Base-by-base conservation (phyloP, 2,113 vertebrate species). In the Chaenocephalus aceratus region DNA sequence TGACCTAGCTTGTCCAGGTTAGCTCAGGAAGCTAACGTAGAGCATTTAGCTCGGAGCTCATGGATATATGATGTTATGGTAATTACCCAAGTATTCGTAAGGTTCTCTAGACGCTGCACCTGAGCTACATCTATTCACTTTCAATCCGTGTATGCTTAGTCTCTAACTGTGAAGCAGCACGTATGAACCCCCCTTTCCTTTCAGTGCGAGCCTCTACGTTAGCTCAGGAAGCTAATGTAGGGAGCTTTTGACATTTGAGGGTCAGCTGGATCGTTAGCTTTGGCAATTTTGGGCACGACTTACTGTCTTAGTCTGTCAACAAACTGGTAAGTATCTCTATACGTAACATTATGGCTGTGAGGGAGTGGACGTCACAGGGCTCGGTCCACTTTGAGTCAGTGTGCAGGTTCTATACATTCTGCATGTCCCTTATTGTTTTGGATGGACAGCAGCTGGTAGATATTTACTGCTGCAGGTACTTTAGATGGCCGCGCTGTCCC, bases 321-420 rank as follows among this genome's bases (percentile, higher is more conserved):
- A 18, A 18, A 23, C 57, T 30, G 84, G 56, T 79, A 83, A 72
- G 72, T 80, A 76, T 30, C 6, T 71, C 30, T 66, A 21, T 59
- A 36, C 34, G 15, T 79, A 30, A 53, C 16, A 48, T 65, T 9
- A 41, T 7, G 36, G 5, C 36, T 41, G 36, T 30, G 30, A 30
- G 30, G 30, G 30, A 30, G 30, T 30, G 30, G 30, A 3, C 30
- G 30, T 30, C 2, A 3, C 30, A 30, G 30, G 3, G 30, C 0
- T 30, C 30, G 30, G 30, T 30, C 30, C 30, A 30, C 30, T 30
- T 30, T 30, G 30, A 4, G 3, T 4, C 30, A 3, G 30, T 30
- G 30, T 30, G 30, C 30, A 30, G 30, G 3, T 30, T 30, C 3
- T 30, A 30, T 30, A 30, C 30, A 30, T 30, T 30, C 36, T 41